Conservation (phyloP, 2,113 vertebrate genomes). For the Cairina moschata region DNA sequence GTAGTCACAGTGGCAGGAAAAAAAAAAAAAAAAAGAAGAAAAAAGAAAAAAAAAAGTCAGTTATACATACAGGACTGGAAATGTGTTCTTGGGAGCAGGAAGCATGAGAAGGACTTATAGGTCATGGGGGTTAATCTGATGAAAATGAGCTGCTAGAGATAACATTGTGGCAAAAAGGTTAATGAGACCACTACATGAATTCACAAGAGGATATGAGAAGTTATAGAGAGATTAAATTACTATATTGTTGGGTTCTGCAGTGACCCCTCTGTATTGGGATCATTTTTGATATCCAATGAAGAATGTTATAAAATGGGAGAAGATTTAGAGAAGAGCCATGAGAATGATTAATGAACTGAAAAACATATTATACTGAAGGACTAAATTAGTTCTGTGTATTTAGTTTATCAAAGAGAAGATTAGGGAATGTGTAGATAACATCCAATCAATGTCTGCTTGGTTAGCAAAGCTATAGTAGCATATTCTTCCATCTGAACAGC, state of each 20-base stretch:
- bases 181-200: slow-evolving; percentile 52
- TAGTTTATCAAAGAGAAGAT: slow-evolving; percentile 14
- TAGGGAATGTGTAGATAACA: neutral
- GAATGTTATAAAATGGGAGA: neutral
- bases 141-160: slow-evolving; percentile 67
- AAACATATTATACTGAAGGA: neutral
- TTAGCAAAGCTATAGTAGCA: neutral
- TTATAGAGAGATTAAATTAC: slow-evolving; percentile 34
- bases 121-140: slow-evolving; percentile 42
- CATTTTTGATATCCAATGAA: slow-evolving; percentile 12
- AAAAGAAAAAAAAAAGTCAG: neutral
- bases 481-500: neutral
- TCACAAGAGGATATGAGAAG: slow-evolving; percentile 27
- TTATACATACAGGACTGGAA: neutral
- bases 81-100: neutral
- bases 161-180: slow-evolving; percentile 57
- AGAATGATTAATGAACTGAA: slow-evolving; percentile 23
- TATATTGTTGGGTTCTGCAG: slow-evolving; percentile 15
- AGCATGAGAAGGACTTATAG: neutral
- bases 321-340: slow-evolving; percentile 7
- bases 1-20: neutral
- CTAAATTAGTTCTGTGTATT: neutral
- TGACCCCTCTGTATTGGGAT: slow-evolving; percentile 20
- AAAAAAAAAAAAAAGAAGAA: neutral
- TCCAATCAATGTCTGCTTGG: neutral